Base-by-base conservation (phyloP, 1,140 invertebrate genomes). In the Eupristina koningsbergeri region DNA sequence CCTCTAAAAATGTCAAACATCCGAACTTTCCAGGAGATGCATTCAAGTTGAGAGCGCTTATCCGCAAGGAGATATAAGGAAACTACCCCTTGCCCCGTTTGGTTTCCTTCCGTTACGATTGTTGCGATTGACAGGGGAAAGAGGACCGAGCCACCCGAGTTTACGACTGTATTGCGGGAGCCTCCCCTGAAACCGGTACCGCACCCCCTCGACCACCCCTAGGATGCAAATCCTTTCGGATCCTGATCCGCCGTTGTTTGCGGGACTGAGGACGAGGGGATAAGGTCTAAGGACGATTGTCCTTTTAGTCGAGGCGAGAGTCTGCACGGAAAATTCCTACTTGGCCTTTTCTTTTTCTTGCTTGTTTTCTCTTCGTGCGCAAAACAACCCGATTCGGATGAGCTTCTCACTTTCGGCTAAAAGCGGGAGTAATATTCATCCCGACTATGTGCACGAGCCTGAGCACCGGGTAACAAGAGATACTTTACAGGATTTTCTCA, bases 1-100 rank as follows among this genome's bases (percentile, higher is more conserved):
- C 77, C 63, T 58, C 76, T 84, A 79, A 84, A 80, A 84, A 80
- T 50, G 76, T 74, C 83, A 50, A 45, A 80, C n/a, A 50, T 64
- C 31, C 67, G 67, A 80, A 73, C 63, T 78, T 67, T 71, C 36
- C 5, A 79, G 29, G 19, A 47, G 53, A 39, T 63, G 50, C 67
- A 74, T 78, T 63, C 29, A 61, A 53, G n/a, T 53, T 29, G 41
- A 45, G 63, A 58, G 47, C 63, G 75, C 81, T 83, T 83, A 83
- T 83, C 75, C 81, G 41, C 34, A 47, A 58, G 74, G 41, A 77
- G 45, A 77, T 77, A 77, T 64, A 82, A 77, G 74, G 74, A 77
- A 83, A 77, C 31, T 77, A 75, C 74, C 73, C 53, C 31, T 67
- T 26, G 45, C 50, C 50, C 73, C 5, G 29, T 73, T 75, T 50